Percentiles rank a stretch among this genome's conserved stretches.
These are phyloP conservation scores for Heterodera filipjevi DNA, from an alignment of 2,888 invertebrate species.

Conservation along the genomic window DNA sequence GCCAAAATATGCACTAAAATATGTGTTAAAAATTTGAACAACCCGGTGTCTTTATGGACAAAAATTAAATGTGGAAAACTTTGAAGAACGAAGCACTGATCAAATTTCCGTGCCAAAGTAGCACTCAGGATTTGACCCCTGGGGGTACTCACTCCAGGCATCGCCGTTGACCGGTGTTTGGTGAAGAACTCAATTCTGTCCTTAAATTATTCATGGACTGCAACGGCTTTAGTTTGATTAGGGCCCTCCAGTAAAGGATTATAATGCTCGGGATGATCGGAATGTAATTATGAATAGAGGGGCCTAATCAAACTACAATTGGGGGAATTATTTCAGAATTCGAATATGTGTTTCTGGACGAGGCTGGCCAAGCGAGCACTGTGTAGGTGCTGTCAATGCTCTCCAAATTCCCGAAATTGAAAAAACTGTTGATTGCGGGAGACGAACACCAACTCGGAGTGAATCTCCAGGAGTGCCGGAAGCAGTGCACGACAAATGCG, in stretches of 20 bases:
- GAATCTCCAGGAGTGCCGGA: conserved; percentile 1
- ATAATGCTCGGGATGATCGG: background rate
- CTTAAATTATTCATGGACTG: background rate
- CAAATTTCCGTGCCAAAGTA: conserved; percentile 15
- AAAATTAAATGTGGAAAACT: too few species aligned
- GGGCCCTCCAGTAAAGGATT: background rate
- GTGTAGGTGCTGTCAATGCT: background rate
- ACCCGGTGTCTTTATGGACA: too few species aligned
- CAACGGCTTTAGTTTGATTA: background rate
- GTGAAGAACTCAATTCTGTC: background rate
- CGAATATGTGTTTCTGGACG: background rate
- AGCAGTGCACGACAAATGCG: background rate
- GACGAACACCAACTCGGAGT: background rate
- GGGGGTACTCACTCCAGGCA: background rate
- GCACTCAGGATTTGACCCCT: background rate
- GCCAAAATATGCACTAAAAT: too few species aligned
- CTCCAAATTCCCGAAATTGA: conserved; percentile 8
- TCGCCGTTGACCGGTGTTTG: background rate
- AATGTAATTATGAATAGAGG: background rate
- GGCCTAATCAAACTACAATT: background rate
- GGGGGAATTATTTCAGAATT: background rate
- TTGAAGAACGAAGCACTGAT: too few species aligned
- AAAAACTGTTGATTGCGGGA: background rate
- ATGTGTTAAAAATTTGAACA: too few species aligned
- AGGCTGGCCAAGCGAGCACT: background rate